Conservation (phyloP, 35 echinoderm and acorn worm genomes). For the Heliocidaris erythrogramma region DNA sequence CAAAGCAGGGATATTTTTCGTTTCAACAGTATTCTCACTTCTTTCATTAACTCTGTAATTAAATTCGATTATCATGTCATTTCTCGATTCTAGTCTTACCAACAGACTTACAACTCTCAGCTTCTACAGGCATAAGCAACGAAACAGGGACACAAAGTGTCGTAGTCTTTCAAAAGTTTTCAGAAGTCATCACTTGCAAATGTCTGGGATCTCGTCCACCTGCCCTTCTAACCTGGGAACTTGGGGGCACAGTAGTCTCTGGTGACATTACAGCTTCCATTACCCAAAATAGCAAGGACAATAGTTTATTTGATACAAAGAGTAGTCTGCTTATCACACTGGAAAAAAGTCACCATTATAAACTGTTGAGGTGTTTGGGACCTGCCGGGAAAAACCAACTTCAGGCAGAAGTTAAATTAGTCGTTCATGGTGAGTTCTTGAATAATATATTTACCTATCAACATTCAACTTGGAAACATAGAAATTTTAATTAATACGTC, state of each 20-base stretch:
- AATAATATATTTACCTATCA: not conserved
- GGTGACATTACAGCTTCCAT: not conserved
- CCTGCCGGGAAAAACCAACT: not conserved
- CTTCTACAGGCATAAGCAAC: not conserved
- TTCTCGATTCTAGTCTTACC: not conserved
- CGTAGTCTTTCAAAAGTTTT: not conserved
- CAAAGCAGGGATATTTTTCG: not conserved
- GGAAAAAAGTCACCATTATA: not conserved
- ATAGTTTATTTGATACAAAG: not conserved
- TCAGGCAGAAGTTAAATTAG: not conserved
- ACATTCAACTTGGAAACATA: too few species aligned
- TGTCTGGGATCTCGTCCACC: not conserved
- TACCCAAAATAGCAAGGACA: not conserved
- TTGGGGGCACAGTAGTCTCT: not conserved
- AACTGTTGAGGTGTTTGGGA: not conserved
- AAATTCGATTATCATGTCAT: not conserved
- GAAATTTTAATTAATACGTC: too few species aligned
- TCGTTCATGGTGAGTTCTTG: not conserved
- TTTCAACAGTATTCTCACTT: not conserved
- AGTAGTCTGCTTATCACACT: not conserved
- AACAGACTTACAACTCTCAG: not conserved
- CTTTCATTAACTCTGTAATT: not conserved
- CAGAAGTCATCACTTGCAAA: not conserved
- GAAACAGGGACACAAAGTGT: not conserved
- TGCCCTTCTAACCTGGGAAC: not conserved